Evolutionary conservation across 2,113 vertebrate genomes (phyloP).

Genomic region (Microtus ochrogaster): DNA sequence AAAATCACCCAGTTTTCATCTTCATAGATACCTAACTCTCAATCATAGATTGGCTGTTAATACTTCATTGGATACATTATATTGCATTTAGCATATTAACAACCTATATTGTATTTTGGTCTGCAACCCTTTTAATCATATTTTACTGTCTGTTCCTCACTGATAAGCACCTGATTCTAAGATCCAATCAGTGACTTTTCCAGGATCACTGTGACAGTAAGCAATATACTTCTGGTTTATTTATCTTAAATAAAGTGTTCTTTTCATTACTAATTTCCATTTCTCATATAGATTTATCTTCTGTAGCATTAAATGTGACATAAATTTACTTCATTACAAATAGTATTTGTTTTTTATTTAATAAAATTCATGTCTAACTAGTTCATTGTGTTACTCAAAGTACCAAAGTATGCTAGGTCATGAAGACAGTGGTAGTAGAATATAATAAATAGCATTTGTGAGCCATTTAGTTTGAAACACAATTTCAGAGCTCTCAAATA

Average conservation of each 20-base stretch:
- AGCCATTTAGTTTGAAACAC: constrained; percentile 3
- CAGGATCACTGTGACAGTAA: constrained; percentile 24
- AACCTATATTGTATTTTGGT: constrained; percentile 6
- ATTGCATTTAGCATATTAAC: not conserved
- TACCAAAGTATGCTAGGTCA: not conserved
- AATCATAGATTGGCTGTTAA: constrained; percentile 16
- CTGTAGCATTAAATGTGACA: not conserved
- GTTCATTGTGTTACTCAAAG: not conserved
- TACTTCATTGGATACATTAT: not conserved
- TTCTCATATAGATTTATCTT: constrained; percentile 44
- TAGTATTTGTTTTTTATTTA: constrained; percentile 31
- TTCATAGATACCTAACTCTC: constrained; percentile 23
- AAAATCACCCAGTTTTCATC: constrained; percentile 10
- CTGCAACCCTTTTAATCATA: not conserved
- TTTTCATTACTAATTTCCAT: constrained; percentile 29
- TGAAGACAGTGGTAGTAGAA: not conserved
- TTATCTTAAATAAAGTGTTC: not conserved
- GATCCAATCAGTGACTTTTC: not conserved
- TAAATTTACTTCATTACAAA: constrained; percentile 27
- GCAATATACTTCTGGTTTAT: not conserved
- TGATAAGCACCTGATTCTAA: not conserved
- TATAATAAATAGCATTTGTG: not conserved
- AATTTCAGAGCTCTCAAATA: not conserved
- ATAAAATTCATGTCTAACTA: constrained; percentile 5
- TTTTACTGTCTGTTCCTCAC: not conserved